Evolutionary conservation across 2,888 invertebrate species (phyloP).

Genomic region (Machimus rusticus): DNA sequence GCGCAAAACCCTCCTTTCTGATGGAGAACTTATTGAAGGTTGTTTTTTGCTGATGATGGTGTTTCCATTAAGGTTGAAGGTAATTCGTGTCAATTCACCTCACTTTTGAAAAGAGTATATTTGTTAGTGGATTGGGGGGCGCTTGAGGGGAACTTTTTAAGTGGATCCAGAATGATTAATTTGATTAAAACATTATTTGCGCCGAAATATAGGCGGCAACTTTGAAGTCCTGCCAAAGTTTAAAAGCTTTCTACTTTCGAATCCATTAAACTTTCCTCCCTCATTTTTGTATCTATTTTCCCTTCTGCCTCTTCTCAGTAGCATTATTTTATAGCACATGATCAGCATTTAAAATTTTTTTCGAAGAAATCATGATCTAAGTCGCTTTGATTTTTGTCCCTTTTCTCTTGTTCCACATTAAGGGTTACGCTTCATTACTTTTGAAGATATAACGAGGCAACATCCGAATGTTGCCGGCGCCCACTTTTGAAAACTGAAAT

Average conservation of each 20-base stretch:
- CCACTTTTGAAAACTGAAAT: background rate
- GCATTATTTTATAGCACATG: background rate
- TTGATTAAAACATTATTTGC: background rate
- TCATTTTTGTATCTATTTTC: background rate
- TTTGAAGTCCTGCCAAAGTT: background rate
- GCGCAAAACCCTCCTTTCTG: background rate
- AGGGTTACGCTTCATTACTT: background rate
- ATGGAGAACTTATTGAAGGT: background rate
- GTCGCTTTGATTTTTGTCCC: background rate
- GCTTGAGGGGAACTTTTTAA: background rate
- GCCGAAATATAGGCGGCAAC: background rate
- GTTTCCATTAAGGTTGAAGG: background rate
- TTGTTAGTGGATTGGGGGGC: background rate
- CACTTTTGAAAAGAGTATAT: background rate
- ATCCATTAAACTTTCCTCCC: background rate
- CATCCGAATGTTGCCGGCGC: background rate
- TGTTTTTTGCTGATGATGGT: background rate
- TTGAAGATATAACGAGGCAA: background rate
- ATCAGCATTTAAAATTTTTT: background rate
- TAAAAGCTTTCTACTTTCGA: background rate
- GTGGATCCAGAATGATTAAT: background rate
- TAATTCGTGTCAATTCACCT: background rate
- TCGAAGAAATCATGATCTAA: background rate
- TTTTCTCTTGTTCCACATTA: background rate
- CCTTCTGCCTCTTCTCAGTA: background rate